Conservation (phyloP, 2,797 vertebrate species). For the Chaenodraco wilsoni region DNA sequence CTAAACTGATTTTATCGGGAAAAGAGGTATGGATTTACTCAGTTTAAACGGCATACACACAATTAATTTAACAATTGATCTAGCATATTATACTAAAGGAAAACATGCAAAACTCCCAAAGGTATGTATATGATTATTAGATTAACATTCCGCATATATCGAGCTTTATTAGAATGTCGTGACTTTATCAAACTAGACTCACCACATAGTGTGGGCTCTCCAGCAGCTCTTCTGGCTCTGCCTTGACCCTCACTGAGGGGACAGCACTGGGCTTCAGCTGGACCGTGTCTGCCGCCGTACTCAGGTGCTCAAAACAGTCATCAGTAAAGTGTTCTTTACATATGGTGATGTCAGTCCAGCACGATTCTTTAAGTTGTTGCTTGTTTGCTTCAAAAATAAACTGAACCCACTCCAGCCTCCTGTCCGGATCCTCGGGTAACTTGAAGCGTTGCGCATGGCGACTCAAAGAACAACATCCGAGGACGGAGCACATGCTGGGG, state of each 20-base stretch:
- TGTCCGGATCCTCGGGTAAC: conserved; percentile 61
- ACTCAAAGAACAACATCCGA: conserved; percentile 41
- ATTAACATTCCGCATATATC: background rate
- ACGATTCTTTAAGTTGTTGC: conserved; percentile 53
- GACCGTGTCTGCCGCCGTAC: background rate
- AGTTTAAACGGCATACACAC: background rate
- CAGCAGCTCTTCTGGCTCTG: conserved; percentile 15
- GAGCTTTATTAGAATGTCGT: background rate
- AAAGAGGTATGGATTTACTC: background rate
- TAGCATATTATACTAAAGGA: background rate
- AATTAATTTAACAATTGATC: background rate
- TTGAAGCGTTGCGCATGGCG: conserved; percentile 38
- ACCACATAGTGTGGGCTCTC: conserved; percentile 17
- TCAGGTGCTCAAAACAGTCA: conserved; percentile 30
- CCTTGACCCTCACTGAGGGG: conserved; percentile 34
- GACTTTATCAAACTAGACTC: background rate
- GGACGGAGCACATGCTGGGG: conserved; percentile 56
- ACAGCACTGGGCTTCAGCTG: conserved; percentile 38
- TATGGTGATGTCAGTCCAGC: conserved; percentile 62
- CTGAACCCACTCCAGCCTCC: conserved; percentile 64
- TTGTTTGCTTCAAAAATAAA: conserved; percentile 55
- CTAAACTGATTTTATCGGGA: background rate
- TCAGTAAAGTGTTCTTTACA: conserved; percentile 50
- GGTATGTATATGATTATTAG: background rate
- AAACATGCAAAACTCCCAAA: background rate